Evolutionary conservation across 2,113 vertebrate genomes (phyloP).

Genomic region (Nycticebus coucang): DNA sequence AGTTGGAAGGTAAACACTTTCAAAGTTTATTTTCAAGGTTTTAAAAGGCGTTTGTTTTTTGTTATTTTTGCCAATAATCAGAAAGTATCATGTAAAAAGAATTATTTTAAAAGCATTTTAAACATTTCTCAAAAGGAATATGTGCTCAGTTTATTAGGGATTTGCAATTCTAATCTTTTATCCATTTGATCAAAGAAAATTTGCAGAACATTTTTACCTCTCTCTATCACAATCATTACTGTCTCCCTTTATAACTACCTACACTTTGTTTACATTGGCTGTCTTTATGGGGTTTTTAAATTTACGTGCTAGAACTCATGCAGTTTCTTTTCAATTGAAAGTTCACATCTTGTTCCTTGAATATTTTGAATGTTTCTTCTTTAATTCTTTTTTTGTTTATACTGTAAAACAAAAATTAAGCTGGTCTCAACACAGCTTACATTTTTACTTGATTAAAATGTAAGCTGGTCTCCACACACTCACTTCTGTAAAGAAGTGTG

Average conservation of each 20-base stretch:
- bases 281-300: background rate
- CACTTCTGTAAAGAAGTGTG: slow-evolving; percentile 32
- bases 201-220: slow-evolving; percentile 58
- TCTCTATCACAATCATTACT: slow-evolving; percentile 52
- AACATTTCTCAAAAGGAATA: slow-evolving; percentile 25
- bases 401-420: slow-evolving; percentile 65
- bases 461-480: slow-evolving; percentile 52
- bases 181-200: slow-evolving; percentile 46
- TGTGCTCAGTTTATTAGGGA: background rate
- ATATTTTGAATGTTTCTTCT: slow-evolving; percentile 37
- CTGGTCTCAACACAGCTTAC: slow-evolving; percentile 11
- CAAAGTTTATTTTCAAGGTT: slow-evolving; percentile 18
- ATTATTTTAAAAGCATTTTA: slow-evolving; percentile 33
- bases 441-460: background rate
- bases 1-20: background rate
- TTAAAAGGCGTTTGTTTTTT: background rate
- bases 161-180: slow-evolving; percentile 4
- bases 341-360: slow-evolving; percentile 41
- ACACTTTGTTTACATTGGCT: slow-evolving; percentile 23
- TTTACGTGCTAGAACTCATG: background rate
- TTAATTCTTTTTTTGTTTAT: slow-evolving; percentile 13
- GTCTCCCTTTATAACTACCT: slow-evolving; percentile 45
- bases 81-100: slow-evolving; percentile 6
- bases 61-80: slow-evolving; percentile 37
- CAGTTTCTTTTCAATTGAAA: slow-evolving; percentile 12